These are phyloP conservation scores for Lanius ludovicianus DNA, from an alignment of 2,113 vertebrate genomes.

Conservation along the genomic window DNA sequence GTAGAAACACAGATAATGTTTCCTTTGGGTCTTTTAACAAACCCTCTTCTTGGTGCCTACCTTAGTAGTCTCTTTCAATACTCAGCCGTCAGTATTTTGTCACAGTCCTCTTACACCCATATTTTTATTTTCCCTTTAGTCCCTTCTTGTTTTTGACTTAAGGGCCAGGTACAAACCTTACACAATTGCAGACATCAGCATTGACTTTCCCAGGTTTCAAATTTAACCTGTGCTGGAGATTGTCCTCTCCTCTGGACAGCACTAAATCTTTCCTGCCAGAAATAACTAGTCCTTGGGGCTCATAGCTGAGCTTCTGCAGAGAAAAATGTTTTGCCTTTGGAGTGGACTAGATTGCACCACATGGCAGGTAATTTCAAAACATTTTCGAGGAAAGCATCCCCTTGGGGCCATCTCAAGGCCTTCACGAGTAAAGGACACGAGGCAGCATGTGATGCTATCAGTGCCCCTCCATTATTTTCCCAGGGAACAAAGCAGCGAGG, in stretches of 20 bases:
- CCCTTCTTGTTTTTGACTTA: background rate
- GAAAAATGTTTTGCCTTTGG: slow-evolving; percentile 33
- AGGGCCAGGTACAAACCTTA: background rate
- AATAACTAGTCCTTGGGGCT: slow-evolving; percentile 32
- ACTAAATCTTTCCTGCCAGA: slow-evolving; percentile 14
- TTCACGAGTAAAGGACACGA: background rate
- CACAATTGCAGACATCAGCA: background rate
- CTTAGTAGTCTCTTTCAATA: background rate
- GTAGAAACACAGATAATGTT: background rate
- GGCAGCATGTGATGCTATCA: background rate
- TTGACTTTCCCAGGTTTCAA: background rate
- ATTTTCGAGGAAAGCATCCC: background rate
- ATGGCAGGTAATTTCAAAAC: background rate
- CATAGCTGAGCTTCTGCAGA: background rate
- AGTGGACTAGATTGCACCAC: background rate
- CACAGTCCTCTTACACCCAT: accelerated
- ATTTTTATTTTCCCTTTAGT: background rate
- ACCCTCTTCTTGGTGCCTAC: background rate
- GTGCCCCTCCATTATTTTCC: background rate
- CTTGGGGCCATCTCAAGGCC: background rate
- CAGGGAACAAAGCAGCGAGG: background rate
- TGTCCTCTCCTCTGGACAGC: background rate
- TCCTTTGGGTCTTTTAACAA: background rate
- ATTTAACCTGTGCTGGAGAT: background rate
- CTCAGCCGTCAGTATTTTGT: background rate